Evolutionary conservation across 2,113 vertebrate genomes (phyloP), one percentile per base, ranked within the genome.

Genomic region (Pseudopodoces humilis): DNA sequence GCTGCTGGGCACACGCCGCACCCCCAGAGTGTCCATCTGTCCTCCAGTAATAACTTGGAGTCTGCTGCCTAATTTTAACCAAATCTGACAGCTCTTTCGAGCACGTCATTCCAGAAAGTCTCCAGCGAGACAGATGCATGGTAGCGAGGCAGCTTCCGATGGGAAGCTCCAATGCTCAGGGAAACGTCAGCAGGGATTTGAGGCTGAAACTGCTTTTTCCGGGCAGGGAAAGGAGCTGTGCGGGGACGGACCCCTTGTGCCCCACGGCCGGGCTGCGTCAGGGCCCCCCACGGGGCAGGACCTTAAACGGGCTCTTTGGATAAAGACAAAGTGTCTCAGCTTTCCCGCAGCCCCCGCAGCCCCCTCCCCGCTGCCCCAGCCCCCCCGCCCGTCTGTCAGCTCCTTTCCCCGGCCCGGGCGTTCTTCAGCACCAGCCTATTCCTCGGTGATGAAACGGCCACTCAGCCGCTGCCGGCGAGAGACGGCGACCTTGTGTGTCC

Each of bases 401-500:
- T 90, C 88, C 83, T 93, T 37, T 76, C 13, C 20, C 67, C 30
- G 12, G 84, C 94, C 91, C 69, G 56, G 86, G 60, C 21, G 33
- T 50, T 96, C 93, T 83, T 95, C 92, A 94, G 96, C 97, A 91
- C 94, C 90, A 89, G 80, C 65, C 96, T 77, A 93, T 94, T 97
- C 94, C 67, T 72, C 22, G 25, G 96, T 65, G 92, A 97, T 94
- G 96, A 96, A 96, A 96, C 31, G 13, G 93, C 92, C 52, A 30
- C 86, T 97, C 95, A 96, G 92, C 83, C 11, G 1, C 63, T 68
- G 88, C 90, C 23, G 27, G 83, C 10, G n/a, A 83, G 80, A 96
- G 95, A 90, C 91, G 72, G 46, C 82, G 96, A 96, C 97, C 94
- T 95, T 96, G 96, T 94, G 94, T 95, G 58, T 95, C 82, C 78